These are phyloP conservation scores for Leucoptera coffeella DNA, from an alignment of 2,888 invertebrate species.

Conservation along the genomic window DNA sequence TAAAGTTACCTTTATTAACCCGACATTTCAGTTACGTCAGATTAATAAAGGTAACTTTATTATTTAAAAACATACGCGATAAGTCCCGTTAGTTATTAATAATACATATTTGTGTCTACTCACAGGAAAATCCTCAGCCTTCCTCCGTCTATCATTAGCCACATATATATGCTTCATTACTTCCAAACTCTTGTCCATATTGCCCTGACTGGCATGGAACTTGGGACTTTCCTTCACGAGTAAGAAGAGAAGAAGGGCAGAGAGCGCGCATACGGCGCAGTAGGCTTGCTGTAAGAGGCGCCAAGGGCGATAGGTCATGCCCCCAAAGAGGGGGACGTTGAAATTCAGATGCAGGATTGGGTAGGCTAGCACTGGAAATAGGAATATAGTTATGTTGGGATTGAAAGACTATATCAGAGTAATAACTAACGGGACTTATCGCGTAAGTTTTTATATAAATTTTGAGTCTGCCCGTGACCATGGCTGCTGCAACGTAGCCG, in stretches of 20 bases:
- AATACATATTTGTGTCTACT: too few relatives aligned
- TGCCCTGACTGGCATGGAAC: slow-evolving; percentile 5
- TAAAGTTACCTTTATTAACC: too few relatives aligned
- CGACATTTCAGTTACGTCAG: too few relatives aligned
- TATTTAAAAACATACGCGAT: too few relatives aligned
- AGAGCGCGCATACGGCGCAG: background rate
- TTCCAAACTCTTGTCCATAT: slow-evolving; percentile 2
- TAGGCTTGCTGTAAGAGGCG: slow-evolving; percentile 2
- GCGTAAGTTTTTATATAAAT: too few relatives aligned
- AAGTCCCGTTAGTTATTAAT: too few relatives aligned
- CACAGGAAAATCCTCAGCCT: slow-evolving; percentile 5
- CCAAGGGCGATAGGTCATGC: slow-evolving; percentile 4
- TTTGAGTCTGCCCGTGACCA: too few relatives aligned
- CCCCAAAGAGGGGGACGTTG: slow-evolving; percentile 1
- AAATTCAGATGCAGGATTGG: slow-evolving; percentile 1
- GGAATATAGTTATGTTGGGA: background rate
- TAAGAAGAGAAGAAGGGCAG: slow-evolving; percentile 1
- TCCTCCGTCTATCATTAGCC: slow-evolving; percentile 2
- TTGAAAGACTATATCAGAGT: too few relatives aligned
- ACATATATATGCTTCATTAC: slow-evolving; percentile 3
- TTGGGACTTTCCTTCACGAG: slow-evolving; percentile 5
- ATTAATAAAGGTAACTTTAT: too few relatives aligned
- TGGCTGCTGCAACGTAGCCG: too few relatives aligned
- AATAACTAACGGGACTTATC: too few relatives aligned
- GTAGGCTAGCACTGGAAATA: slow-evolving; percentile 3